Percentiles rank a stretch among this genome's conserved stretches.
Conservation (phyloP, 2,888 invertebrate species). For the Lasioglossum lativentre region DNA sequence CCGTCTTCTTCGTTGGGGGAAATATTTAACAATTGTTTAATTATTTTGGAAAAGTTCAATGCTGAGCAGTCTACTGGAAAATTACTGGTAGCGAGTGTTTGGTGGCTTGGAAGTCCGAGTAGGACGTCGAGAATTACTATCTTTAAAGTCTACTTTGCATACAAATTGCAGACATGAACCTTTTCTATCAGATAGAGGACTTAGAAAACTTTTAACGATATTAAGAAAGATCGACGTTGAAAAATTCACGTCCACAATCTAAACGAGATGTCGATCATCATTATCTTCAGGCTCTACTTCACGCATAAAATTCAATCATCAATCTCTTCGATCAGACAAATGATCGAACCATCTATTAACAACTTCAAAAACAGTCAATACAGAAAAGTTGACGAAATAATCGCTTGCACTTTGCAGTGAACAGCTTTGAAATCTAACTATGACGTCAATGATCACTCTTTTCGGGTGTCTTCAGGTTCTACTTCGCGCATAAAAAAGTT, state of each 20-base stretch:
- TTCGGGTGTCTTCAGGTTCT: no score
- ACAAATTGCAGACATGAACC: no score
- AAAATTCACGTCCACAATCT: neutral
- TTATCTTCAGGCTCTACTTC: neutral
- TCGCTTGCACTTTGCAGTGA: no score
- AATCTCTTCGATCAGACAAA: neutral
- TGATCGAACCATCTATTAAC: neutral
- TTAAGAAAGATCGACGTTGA: neutral
- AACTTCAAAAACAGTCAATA: neutral
- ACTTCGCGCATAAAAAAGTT: no score
- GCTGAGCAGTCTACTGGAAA: neutral
- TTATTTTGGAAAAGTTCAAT: neutral
- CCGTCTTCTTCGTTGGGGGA: neutral
- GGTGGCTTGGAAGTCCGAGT: no score
- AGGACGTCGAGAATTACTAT: no score
- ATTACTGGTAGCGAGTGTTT: neutral
- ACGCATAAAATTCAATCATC: neutral
- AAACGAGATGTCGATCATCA: neutral
- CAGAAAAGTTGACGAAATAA: no score
- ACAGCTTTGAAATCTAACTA: no score
- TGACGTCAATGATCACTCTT: no score
- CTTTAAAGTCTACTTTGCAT: no score
- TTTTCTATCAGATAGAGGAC: no score
- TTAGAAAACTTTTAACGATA: no score
- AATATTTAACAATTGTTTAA: neutral